Base-by-base conservation (phyloP, 2,797 vertebrate genomes). In the Esox lucius region DNA sequence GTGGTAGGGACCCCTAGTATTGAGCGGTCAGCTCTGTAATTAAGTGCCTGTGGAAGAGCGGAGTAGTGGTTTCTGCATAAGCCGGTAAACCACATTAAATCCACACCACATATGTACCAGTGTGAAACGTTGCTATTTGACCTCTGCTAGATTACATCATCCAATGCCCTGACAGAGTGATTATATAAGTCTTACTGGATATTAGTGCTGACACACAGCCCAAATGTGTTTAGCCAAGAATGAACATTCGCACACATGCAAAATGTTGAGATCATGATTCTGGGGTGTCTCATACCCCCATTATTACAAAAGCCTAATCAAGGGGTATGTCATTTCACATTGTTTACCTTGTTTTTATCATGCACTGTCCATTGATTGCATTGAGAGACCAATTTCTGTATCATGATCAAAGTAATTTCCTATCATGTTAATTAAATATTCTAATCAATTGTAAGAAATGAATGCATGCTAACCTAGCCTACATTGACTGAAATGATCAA, bases 11-110 rank as follows among this genome's bases (percentile, higher is more conserved):
- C 51, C 80, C 76, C 33, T 59, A 24, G 71, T 46, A 56, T 66
- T 3, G 35, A 65, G 68, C 35, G 75, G 79, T 81, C 82, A 74
- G 62, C 66, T 68, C 33, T 68, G 26, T 15, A 64, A 28, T 64
- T 24, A 28, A 12, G 26, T 1, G 35, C 33, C 51, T 31, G 26
- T 48, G 61, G 17, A 1, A 4, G 24, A 22, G 70, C 35, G 13
- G 17, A 26, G 1, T 12, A 31, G 61, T 64, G 61, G 28, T 46
- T 28, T 62, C 68, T 71, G 42, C 65, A 56, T 77, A 2, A 16
- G 24, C 6, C 22, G 70, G 70, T 76, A 33, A 56, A 56, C n/a
- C 53, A 22, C 19, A 56, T 11, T 15, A 11, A 9, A 16, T 56
- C 53, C 19, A 1, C 16, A 53, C 16, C 49, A 53, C 28, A 31